These are phyloP conservation scores for Perodicticus potto DNA, from an alignment of 2,797 vertebrate genomes.

Conservation along the genomic window DNA sequence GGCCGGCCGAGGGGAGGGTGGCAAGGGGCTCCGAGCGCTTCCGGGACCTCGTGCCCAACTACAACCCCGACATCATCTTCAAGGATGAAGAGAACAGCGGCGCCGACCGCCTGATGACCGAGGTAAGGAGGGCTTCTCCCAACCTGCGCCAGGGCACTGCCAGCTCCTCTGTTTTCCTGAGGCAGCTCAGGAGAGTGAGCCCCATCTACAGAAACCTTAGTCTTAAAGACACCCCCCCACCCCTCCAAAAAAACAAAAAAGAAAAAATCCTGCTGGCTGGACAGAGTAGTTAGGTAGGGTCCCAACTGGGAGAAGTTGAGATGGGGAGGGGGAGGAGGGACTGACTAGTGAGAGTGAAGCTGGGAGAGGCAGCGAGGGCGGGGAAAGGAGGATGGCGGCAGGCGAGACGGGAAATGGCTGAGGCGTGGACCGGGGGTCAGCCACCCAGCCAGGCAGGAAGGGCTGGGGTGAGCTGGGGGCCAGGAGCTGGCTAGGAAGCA, in stretches of 20 bases:
- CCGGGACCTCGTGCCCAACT: slow-evolving; percentile 96
- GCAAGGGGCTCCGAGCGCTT: slow-evolving; percentile 94
- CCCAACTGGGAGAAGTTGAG: slow-evolving; percentile 28
- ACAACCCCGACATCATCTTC: slow-evolving; percentile 98
- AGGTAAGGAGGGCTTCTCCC: slow-evolving; percentile 90
- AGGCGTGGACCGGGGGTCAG: slow-evolving; percentile 85
- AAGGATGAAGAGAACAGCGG: slow-evolving; percentile 98
- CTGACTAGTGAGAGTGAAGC: slow-evolving; percentile 82
- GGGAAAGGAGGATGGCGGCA: slow-evolving; percentile 84
- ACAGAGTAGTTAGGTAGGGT: background rate
- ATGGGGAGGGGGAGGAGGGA: slow-evolving; percentile 70
- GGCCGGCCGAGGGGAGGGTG: slow-evolving; percentile 96
- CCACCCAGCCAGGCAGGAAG: slow-evolving; percentile 84
- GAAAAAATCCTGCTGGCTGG: background rate
- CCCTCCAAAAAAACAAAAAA: background rate
- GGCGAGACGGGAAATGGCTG: slow-evolving; percentile 86
- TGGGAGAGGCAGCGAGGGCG: slow-evolving; percentile 77
- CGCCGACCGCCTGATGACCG: slow-evolving; percentile 97
- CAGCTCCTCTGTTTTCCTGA: background rate
- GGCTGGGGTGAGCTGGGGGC: slow-evolving; percentile 84
- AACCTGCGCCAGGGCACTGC: slow-evolving; percentile 61
- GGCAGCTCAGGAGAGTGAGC: background rate
- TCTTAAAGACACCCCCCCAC: background rate
- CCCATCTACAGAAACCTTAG: slow-evolving; percentile 3
- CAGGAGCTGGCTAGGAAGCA: slow-evolving; percentile 69